phyloP scores from a whole-genome alignment of 2,113 vertebrate genomes.

The Macquaria australasica region DNA sequence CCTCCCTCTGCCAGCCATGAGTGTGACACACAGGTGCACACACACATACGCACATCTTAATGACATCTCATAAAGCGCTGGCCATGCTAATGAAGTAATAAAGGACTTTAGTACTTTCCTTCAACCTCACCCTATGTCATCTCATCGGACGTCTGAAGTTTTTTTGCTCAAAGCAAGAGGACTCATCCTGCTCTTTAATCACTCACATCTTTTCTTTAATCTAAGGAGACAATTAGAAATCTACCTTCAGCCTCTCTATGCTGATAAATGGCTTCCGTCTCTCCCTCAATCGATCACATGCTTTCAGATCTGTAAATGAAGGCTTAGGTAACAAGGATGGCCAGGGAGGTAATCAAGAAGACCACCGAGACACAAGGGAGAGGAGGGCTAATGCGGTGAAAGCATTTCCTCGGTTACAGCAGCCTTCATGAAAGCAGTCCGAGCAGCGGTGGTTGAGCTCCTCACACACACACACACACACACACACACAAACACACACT shows the following conservation, averaged over 20 bases:
- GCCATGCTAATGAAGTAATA: slow-evolving; percentile 57
- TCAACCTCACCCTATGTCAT: slow-evolving; percentile 5
- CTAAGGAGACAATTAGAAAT: slow-evolving; percentile 54
- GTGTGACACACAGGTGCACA: slow-evolving; percentile 2
- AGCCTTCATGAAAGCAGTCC: slow-evolving; percentile 36
- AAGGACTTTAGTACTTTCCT: slow-evolving; percentile 18
- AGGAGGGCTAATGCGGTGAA: slow-evolving; percentile 66
- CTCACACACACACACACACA: slow-evolving; percentile 21
- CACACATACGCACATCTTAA: slow-evolving; percentile 13
- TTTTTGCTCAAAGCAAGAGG: slow-evolving; percentile 26
- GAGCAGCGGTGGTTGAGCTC: slow-evolving; percentile 11
- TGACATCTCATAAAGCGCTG: slow-evolving; percentile 49
- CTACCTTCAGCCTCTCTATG: slow-evolving; percentile 25
- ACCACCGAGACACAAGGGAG: slow-evolving; percentile 68
- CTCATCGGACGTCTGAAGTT: slow-evolving; percentile 44
- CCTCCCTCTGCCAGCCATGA: background rate
- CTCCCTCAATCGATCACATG: slow-evolving; percentile 68
- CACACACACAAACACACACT: slow-evolving; percentile 16
- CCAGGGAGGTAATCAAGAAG: slow-evolving; percentile 73
- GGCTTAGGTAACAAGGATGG: slow-evolving; percentile 65
- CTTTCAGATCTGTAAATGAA: slow-evolving; percentile 77
- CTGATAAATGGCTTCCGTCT: slow-evolving; percentile 52
- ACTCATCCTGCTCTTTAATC: slow-evolving; percentile 45
- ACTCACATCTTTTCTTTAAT: slow-evolving; percentile 61
- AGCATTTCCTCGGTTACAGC: slow-evolving; percentile 68